These are phyloP conservation scores for Rostratula benghalensis DNA, from an alignment of 2,113 vertebrate species.

Conservation along the genomic window DNA sequence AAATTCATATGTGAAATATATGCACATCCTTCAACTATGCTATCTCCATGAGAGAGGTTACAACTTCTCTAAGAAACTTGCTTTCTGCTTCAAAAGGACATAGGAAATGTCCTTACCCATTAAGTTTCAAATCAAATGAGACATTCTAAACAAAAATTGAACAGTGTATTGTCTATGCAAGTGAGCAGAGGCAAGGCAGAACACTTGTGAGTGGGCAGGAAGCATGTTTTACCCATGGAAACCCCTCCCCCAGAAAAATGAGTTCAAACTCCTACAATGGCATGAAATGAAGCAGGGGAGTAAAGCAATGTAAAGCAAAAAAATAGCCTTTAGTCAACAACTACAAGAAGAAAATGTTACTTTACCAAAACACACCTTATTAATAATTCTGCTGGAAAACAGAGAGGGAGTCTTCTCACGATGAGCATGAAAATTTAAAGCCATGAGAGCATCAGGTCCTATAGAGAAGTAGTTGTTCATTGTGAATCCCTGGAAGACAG, in stretches of 20 bases:
- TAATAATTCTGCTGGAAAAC: slow-evolving; percentile 97
- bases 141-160: neutral
- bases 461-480: slow-evolving; percentile 99
- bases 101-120: neutral
- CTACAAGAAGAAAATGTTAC: slow-evolving; percentile 42
- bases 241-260: neutral
- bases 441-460: slow-evolving; percentile 97
- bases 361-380: slow-evolving; percentile 85
- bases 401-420: slow-evolving; percentile 95
- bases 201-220: neutral
- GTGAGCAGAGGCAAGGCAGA: neutral
- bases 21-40: neutral
- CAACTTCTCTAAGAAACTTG: neutral
- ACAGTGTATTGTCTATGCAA: neutral
- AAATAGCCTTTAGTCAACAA: neutral
- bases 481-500: slow-evolving; percentile 78
- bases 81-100: neutral
- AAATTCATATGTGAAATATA: neutral
- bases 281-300: neutral
- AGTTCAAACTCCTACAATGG: neutral
- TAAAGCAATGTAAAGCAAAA: neutral
- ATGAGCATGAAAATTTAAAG: slow-evolving; percentile 95
- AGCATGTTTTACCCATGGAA: neutral
- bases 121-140: neutral
- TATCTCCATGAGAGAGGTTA: neutral